Evolutionary conservation across 2,888 invertebrate species (phyloP).

Genomic region (Drosophila mimetica): DNA sequence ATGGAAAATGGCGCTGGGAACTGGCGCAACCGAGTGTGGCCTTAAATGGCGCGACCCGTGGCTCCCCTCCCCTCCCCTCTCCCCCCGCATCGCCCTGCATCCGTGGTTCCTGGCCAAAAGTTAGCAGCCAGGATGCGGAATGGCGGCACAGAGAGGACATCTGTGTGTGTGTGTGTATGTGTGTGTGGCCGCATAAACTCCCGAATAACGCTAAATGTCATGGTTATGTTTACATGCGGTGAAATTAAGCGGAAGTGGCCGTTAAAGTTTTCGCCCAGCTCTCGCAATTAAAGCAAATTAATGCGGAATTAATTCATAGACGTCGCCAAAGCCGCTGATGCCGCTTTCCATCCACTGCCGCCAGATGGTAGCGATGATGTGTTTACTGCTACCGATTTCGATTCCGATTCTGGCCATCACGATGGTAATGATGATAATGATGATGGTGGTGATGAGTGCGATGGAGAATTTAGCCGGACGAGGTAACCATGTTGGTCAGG

Average conservation of each 20-base stretch:
- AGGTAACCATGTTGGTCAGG: conserved; percentile 38
- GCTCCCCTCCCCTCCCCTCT: conserved; percentile 1
- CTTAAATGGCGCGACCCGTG: conserved; percentile 54
- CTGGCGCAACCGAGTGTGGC: conserved; percentile 56
- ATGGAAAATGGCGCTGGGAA: conserved; percentile 71
- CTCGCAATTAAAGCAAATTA: conserved; percentile 69
- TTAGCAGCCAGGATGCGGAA: not conserved
- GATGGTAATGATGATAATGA: conserved; percentile 9
- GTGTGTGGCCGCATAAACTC: conserved; percentile 54
- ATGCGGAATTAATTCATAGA: conserved; percentile 58
- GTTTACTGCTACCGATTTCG: conserved; percentile 27
- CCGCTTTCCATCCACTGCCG: conserved; percentile 15
- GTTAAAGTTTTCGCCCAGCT: conserved; percentile 58
- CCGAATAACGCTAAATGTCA: conserved; percentile 80
- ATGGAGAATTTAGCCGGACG: conserved; percentile 11
- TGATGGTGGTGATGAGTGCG: not conserved
- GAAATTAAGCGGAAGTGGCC: conserved; percentile 74
- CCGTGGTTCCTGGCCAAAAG: not conserved
- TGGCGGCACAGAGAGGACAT: conserved; percentile 7
- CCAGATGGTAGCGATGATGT: conserved; percentile 25
- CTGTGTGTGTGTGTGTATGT: no score
- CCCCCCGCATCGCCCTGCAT: no score
- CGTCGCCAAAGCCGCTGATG: not conserved
- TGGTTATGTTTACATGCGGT: conserved; percentile 82
- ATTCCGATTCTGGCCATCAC: not conserved